Conservation (phyloP, 2,797 vertebrate species). For the Falco peregrinus region DNA sequence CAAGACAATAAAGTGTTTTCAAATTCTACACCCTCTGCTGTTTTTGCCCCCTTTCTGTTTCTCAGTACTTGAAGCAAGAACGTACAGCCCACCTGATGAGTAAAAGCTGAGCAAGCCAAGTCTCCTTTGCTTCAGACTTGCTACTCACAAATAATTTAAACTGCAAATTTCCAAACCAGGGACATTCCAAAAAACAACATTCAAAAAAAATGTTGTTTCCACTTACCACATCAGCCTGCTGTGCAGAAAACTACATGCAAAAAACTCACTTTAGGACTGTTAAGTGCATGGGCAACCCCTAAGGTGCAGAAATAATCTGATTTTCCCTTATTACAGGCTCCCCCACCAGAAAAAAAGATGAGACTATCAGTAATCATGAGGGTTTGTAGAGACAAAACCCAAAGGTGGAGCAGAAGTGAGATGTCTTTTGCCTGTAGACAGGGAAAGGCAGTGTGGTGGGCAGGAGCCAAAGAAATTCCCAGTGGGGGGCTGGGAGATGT, state of each 20-base stretch:
- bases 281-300: neutral
- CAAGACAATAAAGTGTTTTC: constrained; percentile 9
- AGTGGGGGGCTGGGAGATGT: neutral
- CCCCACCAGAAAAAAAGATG: neutral
- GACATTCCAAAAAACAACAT: neutral
- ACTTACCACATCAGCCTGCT: neutral
- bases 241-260: neutral
- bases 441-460: neutral
- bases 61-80: neutral
- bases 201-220: neutral
- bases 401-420: neutral
- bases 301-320: neutral
- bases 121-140: constrained; percentile 27
- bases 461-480: neutral
- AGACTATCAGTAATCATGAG: neutral
- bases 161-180: neutral
- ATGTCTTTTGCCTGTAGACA: neutral
- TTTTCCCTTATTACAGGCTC: neutral
- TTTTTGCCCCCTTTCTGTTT: neutral
- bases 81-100: neutral
- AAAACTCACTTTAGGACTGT: neutral
- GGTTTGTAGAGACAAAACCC: neutral
- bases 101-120: neutral
- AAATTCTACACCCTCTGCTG: neutral
- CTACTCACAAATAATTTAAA: neutral